Evolutionary conservation across 1,140 invertebrate genomes (phyloP), one percentile per base, ranked within the genome.

Genomic region (Conus betulinus): DNA sequence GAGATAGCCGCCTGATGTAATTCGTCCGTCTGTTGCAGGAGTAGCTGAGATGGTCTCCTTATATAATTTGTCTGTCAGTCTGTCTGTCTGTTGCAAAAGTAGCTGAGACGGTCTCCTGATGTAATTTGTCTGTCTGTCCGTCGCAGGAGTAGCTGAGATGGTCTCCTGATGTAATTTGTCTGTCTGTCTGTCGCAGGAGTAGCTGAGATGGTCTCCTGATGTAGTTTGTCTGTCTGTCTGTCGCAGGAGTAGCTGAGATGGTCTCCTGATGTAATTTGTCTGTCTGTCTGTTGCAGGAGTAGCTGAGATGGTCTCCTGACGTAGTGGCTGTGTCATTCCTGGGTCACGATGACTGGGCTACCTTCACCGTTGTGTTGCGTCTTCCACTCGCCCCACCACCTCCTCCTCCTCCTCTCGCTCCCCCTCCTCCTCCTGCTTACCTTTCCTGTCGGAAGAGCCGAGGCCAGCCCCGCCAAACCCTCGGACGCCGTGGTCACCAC

Each of bases 401-500:
- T 13, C 51, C 71, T 55, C 51, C 20, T 57, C 85, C 71, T n/a
- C 71, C 17, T 27, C 52, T 15, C 74, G 23, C 39, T 76, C 20
- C 11, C n/a, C 71, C 53, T 87, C 51, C 25, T 53, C 67, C 39
- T 74, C 51, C 6, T 57, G 11, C 23, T 52, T 67, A 10, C 17
- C 20, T 20, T 8, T 15, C 23, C 74, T 10, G 17, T 53, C 71
- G 10, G 8, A 15, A 8, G 67, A 15, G 39, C 57, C 3, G 71
- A 63, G 4, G 8, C 11, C 11, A n/a, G 51, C 11, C 25, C 60
- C 39, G 23, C 55, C 13, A 17, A 51, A 57, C 25, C 76, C 11
- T n/a, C 74, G 23, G 83, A 60, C 60, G 90, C 83, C 74, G 89
- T 92, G 15, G 87, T 76, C 89, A 84, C 74, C 15, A 89, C 86